Percentiles rank a stretch among this genome's conserved stretches.
Conservation (phyloP, 2,888 invertebrate genomes). For the Leptopilina syphax region DNA sequence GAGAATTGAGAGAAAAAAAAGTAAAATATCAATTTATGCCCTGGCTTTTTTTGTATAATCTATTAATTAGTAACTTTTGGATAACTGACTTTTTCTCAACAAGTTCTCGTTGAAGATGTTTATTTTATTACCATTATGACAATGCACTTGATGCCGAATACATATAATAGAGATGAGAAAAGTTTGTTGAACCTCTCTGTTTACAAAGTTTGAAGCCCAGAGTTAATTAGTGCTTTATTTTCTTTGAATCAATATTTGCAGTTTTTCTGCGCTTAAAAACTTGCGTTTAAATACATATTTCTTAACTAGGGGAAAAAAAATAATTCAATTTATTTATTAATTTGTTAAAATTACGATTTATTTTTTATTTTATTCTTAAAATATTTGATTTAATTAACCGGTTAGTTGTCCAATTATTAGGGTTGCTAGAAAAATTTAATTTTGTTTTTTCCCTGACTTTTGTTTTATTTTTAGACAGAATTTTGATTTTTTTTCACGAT, state of each 20-base stretch:
- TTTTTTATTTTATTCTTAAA: too few species aligned
- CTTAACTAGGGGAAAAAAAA: neutral
- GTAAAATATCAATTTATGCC: neutral
- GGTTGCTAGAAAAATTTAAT: too few species aligned
- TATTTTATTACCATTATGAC: conserved; percentile 19
- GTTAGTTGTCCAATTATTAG: too few species aligned
- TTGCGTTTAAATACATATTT: neutral
- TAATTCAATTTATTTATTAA: too few species aligned
- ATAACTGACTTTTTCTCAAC: neutral
- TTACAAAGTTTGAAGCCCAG: neutral
- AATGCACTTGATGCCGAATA: neutral
- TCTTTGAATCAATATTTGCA: conserved; percentile 3
- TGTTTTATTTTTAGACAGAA: too few species aligned
- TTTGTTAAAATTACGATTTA: too few species aligned
- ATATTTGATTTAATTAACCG: too few species aligned
- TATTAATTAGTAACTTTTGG: conserved; percentile 17
- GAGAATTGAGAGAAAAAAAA: neutral
- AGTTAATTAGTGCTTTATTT: neutral
- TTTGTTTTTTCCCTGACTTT: too few species aligned
- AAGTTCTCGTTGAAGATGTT: conserved; percentile 14
- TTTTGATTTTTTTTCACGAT: too few species aligned
- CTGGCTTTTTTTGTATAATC: neutral
- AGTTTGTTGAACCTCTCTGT: conserved; percentile 7
- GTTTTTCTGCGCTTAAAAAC: neutral
- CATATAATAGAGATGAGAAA: conserved; percentile 11